Evolutionary conservation across 2,888 invertebrate species (phyloP).

Genomic region (Pheosia tremula): DNA sequence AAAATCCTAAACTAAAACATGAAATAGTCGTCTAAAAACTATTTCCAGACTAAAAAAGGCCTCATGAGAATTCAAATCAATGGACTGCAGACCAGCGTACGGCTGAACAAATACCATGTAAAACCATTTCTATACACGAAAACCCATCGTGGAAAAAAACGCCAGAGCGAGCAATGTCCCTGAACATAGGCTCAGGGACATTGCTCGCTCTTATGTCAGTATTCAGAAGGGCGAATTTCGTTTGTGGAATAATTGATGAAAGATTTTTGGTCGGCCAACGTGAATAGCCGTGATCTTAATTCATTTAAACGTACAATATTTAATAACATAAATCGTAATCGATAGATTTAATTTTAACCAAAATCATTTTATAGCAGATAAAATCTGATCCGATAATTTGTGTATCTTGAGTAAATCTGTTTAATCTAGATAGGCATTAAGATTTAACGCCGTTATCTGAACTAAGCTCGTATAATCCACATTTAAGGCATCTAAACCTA

Average conservation of each 20-base stretch:
- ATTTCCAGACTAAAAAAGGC: neutral
- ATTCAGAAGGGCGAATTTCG: neutral
- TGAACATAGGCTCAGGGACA: too few species aligned
- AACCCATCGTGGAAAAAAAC: neutral
- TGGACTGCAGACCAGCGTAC: neutral
- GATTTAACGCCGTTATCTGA: neutral
- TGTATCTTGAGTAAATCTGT: neutral
- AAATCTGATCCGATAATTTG: neutral
- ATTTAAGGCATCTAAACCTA: neutral
- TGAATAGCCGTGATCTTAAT: neutral
- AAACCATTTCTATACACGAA: conserved; percentile 3
- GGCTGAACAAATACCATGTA: conserved; percentile 6
- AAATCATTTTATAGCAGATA: too few species aligned
- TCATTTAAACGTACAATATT: too few species aligned
- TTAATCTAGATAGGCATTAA: neutral
- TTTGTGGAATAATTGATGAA: neutral
- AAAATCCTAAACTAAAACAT: neutral
- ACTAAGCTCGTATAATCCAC: conserved; percentile 2
- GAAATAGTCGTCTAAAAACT: neutral
- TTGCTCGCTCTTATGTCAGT: neutral
- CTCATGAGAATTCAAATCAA: conserved; percentile 1
- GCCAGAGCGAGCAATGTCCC: too few species aligned
- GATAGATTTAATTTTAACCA: neutral
- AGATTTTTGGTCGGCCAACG: neutral
- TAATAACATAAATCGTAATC: too few species aligned